Evolutionary conservation across 2,113 vertebrate species (phyloP).

Genomic region (Pseudorhombus dupliciocellatus): DNA sequence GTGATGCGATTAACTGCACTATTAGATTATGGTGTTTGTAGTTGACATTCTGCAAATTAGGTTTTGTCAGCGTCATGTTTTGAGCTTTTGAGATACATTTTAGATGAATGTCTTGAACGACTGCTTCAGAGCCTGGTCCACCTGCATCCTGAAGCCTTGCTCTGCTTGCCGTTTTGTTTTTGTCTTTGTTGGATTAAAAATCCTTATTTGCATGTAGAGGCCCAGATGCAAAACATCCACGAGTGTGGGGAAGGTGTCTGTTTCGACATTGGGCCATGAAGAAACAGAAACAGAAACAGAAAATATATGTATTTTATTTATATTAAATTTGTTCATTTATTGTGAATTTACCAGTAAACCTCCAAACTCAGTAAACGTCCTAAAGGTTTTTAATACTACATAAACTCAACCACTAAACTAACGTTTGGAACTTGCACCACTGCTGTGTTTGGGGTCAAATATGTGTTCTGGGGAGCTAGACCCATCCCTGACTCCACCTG

Average conservation of each 20-base stretch:
- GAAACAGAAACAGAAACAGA: too few relatives aligned
- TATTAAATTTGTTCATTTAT: neutral
- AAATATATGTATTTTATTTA: neutral
- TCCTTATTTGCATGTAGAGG: too few relatives aligned
- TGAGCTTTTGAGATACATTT: slow-evolving; percentile 20
- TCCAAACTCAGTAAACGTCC: neutral
- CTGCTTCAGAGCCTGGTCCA: slow-evolving; percentile 28
- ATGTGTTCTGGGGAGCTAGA: slow-evolving; percentile 5
- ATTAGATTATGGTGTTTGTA: slow-evolving; percentile 1
- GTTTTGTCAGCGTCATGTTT: slow-evolving; percentile 15
- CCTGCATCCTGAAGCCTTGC: slow-evolving; percentile 56
- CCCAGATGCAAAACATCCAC: neutral
- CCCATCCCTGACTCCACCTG: neutral
- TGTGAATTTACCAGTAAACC: neutral
- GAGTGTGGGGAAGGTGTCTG: neutral
- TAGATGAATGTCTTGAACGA: slow-evolving; percentile 32
- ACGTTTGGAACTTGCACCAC: neutral
- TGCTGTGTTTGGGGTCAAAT: neutral
- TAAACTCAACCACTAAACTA: neutral
- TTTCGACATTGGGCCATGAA: neutral
- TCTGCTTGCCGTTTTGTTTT: slow-evolving; percentile 65
- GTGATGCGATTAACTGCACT: neutral
- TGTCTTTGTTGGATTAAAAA: slow-evolving; percentile 2
- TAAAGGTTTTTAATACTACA: neutral
- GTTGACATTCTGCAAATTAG: slow-evolving; percentile 2